These are phyloP conservation scores for Aphrophora alni DNA, from an alignment of 2,888 invertebrate species.

Conservation along the genomic window DNA sequence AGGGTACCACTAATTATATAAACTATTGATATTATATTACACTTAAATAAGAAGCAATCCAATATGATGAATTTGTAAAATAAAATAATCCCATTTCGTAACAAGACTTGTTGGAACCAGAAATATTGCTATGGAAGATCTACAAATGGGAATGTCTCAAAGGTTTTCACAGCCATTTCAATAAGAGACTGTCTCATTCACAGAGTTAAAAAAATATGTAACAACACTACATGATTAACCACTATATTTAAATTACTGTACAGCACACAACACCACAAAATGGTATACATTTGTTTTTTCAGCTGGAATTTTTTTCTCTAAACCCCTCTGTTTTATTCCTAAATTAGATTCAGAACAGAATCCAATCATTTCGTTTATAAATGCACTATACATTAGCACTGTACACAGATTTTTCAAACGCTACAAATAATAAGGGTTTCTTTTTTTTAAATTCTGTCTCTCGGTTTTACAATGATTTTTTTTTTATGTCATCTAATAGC, in stretches of 20 bases:
- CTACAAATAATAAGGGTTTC: background rate
- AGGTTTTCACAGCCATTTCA: background rate
- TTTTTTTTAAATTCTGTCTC: background rate
- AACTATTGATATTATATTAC: too few relatives aligned
- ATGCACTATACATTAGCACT: background rate
- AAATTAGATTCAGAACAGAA: background rate
- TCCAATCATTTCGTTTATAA: background rate
- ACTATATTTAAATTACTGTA: slow-evolving; percentile 4
- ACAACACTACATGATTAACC: background rate
- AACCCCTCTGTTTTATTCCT: background rate
- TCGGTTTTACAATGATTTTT: background rate
- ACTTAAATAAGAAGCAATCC: too few relatives aligned
- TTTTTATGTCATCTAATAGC: background rate
- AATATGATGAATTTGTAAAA: too few relatives aligned
- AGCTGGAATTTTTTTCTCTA: background rate
- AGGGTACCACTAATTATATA: too few relatives aligned
- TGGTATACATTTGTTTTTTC: slow-evolving; percentile 1
- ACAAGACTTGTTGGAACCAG: background rate
- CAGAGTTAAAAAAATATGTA: background rate
- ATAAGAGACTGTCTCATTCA: background rate
- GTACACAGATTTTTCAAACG: background rate
- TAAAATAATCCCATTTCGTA: background rate
- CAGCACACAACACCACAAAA: background rate
- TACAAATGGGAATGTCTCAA: background rate
- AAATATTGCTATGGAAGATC: background rate